These are phyloP conservation scores for Nymphalis io DNA, from an alignment of 1,140 invertebrate species.

Conservation along the genomic window DNA sequence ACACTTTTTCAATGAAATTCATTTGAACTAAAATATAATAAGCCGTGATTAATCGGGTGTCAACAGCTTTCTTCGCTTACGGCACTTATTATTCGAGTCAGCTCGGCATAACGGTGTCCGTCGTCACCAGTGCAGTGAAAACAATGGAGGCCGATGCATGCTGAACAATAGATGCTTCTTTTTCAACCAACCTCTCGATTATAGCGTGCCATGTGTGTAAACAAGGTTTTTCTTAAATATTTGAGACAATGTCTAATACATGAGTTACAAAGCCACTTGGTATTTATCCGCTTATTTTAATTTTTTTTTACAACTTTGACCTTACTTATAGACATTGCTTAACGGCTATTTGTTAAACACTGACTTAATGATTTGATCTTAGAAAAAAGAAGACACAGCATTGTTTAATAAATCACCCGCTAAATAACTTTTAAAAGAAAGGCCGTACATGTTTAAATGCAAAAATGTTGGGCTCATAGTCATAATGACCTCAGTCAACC, in stretches of 20 bases:
- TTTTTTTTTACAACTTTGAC: no score
- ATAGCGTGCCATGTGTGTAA: constrained; percentile 9
- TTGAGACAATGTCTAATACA: background rate
- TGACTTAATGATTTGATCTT: no score
- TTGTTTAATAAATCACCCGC: no score
- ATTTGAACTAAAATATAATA: constrained; percentile 16
- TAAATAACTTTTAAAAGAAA: no score
- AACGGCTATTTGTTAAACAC: no score
- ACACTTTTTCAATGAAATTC: constrained; percentile 2
- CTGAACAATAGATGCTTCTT: constrained; percentile 24
- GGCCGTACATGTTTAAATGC: no score
- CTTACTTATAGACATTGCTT: no score
- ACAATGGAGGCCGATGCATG: constrained; percentile 37
- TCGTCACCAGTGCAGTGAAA: constrained; percentile 35
- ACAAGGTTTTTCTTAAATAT: constrained; percentile 4
- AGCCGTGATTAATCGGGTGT: constrained; percentile 13
- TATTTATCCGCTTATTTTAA: no score
- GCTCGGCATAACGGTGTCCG: constrained; percentile 45
- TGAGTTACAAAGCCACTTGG: no score
- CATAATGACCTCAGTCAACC: no score
- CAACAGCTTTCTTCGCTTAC: constrained; percentile 41
- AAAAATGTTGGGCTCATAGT: no score
- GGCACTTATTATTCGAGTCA: constrained; percentile 46
- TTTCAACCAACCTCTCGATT: constrained; percentile 8
- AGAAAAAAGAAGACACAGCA: no score